Conservation (phyloP, 2,888 invertebrate genomes). For the Macrophya alboannulata region DNA sequence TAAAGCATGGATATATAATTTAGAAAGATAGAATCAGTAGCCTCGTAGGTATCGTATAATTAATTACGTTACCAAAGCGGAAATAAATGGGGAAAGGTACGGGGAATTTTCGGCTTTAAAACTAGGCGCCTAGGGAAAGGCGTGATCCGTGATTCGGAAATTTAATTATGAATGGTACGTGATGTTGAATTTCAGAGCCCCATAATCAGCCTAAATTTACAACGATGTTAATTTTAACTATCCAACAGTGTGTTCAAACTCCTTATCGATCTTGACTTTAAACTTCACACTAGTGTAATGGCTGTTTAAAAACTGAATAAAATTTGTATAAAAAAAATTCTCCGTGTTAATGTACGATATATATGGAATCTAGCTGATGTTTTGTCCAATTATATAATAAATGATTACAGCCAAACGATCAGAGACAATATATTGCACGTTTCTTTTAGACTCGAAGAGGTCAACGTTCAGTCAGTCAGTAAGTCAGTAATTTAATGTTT, state of each 20-base stretch:
- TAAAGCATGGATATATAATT: neutral
- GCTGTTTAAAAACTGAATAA: neutral
- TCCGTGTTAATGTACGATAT: neutral
- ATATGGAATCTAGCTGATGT: neutral
- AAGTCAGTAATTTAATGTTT: slow-evolving; percentile 62
- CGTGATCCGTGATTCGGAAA: neutral
- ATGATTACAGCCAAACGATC: neutral
- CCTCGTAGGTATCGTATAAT: too few relatives aligned
- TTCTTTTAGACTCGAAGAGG: neutral
- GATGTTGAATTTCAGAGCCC: neutral
- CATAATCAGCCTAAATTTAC: neutral
- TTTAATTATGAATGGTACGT: neutral
- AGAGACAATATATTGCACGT: neutral
- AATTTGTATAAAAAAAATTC: neutral
- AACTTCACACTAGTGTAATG: too few relatives aligned
- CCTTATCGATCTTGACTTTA: neutral
- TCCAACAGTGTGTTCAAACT: neutral
- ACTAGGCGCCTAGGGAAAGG: neutral
- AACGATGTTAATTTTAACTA: neutral
- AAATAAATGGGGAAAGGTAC: neutral
- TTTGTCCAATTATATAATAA: neutral
- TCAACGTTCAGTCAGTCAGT: slow-evolving; percentile 3
- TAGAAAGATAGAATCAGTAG: neutral
- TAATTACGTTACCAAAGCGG: neutral
- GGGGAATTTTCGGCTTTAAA: neutral